Base-by-base conservation (phyloP, 2,113 vertebrate species). In the Pungitius pungitius region DNA sequence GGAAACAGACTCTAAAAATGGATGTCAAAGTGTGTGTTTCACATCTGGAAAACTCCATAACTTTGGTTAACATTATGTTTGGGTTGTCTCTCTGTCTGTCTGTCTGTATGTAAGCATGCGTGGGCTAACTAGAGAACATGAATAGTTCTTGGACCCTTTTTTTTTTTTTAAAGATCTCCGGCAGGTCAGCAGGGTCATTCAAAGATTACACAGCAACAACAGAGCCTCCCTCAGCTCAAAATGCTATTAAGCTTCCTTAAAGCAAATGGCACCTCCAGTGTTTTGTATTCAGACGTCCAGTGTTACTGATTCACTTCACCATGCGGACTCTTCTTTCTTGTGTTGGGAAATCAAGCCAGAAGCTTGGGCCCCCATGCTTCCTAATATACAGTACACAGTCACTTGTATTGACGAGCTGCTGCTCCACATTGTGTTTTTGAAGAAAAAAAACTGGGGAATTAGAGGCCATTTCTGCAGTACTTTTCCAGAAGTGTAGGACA, bases 1-100 rank as follows among this genome's bases (percentile, higher is more conserved):
- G 65, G 56, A 77, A 27, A 55, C 66, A 30, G 55, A 55, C 33
- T 83, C 70, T 49, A 24, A 77, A 43, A 76, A 60, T 70, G 72
- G 60, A 30, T 39, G 63, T 37, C 22, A 40, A 60, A 49, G 62
- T 35, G 8, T 45, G 45, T 64, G 7, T 42, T 73, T 64, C 22
- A 40, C 57, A 26, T 73, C 15, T 77, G 30, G 40, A 26, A 33
- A 33, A 20, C 11, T 45, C 11, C 1, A 56, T 62, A 58, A 37
- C n/a, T 65, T 27, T 17, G 5, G 52, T 70, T 60, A 14, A 13
- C 61, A 18, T 64, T 43, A 11, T 45, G 22, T 49, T 35, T 69
- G 52, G 37, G 9, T 62, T 62, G 20, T 54, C 2, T 73, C 18
- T 51, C 8, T 70, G 24, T 43, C 14, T 62, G 33, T 65, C 6